Percentiles rank a stretch among this genome's conserved stretches.
Evolutionary conservation across 2,888 invertebrate genomes (phyloP).

Genomic region (Macrosiphum euphorbiae): DNA sequence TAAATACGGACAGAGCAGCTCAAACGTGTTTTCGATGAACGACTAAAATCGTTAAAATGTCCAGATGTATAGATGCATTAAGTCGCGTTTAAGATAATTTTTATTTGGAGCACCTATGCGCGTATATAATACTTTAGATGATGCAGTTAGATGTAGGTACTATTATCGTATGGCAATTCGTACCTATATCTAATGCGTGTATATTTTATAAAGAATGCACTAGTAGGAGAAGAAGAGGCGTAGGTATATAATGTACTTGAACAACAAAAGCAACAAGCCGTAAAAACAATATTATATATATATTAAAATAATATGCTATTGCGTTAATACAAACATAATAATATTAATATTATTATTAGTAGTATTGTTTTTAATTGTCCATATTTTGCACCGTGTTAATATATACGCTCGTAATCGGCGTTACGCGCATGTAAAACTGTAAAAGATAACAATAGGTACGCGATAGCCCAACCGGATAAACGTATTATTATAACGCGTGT

Average conservation of each 20-base stretch:
- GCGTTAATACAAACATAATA: slow-evolving; percentile 52
- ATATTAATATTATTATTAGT: slow-evolving; percentile 43
- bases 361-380: slow-evolving; percentile 59
- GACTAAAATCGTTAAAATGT: background rate
- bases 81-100: background rate
- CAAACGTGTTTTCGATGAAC: background rate
- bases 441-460: slow-evolving; percentile 63
- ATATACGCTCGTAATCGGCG: slow-evolving; percentile 58
- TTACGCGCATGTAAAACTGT: slow-evolving; percentile 61
- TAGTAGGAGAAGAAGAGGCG: background rate
- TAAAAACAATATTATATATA: slow-evolving; percentile 49
- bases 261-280: slow-evolving; percentile 59
- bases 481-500: slow-evolving; percentile 61
- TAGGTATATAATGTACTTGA: background rate
- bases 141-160: background rate
- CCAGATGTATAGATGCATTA: background rate
- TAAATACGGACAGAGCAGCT: background rate
- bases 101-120: background rate
- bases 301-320: slow-evolving; percentile 30
- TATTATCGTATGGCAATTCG: background rate
- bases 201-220: background rate
- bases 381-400: slow-evolving; percentile 57
- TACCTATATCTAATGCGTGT: background rate
- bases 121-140: background rate
- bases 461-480: slow-evolving; percentile 63